Evolutionary conservation across 2,888 invertebrate species (phyloP).

Genomic region (Eupithecia dodoneata): DNA sequence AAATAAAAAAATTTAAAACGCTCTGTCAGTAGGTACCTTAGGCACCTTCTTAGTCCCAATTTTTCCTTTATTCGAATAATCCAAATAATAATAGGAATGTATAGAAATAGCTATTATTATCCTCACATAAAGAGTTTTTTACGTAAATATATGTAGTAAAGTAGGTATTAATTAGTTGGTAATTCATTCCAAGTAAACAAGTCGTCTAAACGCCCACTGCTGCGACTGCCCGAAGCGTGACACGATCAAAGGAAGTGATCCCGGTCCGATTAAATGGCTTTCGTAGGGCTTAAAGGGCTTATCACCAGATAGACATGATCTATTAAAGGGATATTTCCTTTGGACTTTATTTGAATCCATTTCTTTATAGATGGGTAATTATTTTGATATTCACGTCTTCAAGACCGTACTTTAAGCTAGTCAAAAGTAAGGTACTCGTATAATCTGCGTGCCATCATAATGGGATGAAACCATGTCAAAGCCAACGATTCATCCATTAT

Average conservation of each 20-base stretch:
- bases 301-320: neutral
- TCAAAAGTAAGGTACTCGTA: neutral
- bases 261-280: neutral
- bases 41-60: neutral
- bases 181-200: neutral
- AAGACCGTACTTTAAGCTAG: neutral
- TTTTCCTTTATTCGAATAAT: neutral
- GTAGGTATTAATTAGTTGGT: neutral
- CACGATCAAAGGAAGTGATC: slow-evolving; percentile 11
- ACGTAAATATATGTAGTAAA: neutral
- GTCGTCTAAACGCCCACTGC: neutral
- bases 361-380: neutral
- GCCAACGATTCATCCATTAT: no score
- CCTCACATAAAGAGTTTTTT: neutral
- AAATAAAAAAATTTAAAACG: neutral
- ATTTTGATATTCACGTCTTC: neutral
- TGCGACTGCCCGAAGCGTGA: slow-evolving; percentile 7
- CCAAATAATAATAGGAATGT: neutral
- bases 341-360: no score
- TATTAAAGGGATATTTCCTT: neutral
- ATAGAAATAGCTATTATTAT: neutral
- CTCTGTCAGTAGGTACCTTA: neutral
- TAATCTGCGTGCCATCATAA: neutral
- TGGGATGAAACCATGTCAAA: neutral
- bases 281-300: neutral